Conservation (phyloP, 2,113 vertebrate genomes). For the Scomber japonicus region DNA sequence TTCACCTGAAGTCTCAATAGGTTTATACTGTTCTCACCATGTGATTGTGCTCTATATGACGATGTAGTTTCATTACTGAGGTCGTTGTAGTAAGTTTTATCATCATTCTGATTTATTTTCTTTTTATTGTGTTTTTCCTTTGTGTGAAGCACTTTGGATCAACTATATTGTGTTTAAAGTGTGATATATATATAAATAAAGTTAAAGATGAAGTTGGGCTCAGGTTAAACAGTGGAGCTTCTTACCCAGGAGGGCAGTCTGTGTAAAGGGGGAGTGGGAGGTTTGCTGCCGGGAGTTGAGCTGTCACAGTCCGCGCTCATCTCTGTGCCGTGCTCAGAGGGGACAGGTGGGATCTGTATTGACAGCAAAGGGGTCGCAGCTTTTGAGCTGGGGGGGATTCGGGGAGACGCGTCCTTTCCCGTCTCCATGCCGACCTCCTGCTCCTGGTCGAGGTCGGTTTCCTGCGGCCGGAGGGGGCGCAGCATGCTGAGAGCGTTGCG, state of each 20-base stretch:
- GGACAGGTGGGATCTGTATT: not conserved
- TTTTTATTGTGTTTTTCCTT: too few relatives aligned
- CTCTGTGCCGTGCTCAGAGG: constrained; percentile 48
- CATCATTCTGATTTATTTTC: too few relatives aligned
- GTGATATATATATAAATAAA: too few relatives aligned
- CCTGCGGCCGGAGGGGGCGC: constrained; percentile 89
- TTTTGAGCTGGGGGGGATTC: constrained; percentile 9
- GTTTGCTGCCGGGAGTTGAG: constrained; percentile 84
- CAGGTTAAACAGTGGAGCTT: not conserved
- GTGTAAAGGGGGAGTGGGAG: constrained; percentile 96
- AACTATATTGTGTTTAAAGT: too few relatives aligned
- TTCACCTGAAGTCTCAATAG: too few relatives aligned
- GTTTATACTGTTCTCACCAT: too few relatives aligned
- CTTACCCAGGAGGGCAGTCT: constrained; percentile 98
- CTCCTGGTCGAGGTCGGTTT: constrained; percentile 90
- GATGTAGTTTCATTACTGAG: too few relatives aligned
- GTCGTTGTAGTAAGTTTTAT: too few relatives aligned
- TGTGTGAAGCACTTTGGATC: too few relatives aligned
- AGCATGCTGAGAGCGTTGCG: constrained; percentile 99
- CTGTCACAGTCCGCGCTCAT: constrained; percentile 70
- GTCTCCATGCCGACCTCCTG: constrained; percentile 84
- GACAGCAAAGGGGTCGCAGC: not conserved
- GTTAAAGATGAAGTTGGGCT: not conserved
- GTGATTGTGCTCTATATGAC: too few relatives aligned
- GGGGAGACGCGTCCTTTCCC: constrained; percentile 66